Base-by-base conservation (phyloP, 1,140 invertebrate species). In the Apis cerana region DNA sequence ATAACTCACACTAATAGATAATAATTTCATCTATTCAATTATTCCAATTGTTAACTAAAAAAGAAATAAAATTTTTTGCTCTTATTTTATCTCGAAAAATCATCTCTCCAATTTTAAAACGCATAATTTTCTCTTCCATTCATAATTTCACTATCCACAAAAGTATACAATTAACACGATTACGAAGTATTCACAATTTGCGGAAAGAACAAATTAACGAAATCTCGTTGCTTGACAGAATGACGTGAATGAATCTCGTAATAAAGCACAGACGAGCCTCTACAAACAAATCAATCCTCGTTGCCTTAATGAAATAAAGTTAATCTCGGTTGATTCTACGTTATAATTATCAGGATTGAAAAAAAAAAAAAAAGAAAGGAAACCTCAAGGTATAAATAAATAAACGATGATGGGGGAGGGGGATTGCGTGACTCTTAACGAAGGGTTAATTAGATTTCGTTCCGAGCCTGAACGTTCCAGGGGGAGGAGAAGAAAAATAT, bases 381-480 rank as follows among this genome's bases (percentile, higher is more conserved):
- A 54, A 68, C 52, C 15, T 17, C 33, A 17, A 9, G 5, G 43
- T 15, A 64, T n/a, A 50, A 77, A 68, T 68, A 77, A 56, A 58
- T 19, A 65, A 62, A 50, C n/a, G 48, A 74, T 9, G n/a, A 7
- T 43, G 11, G 33, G 17, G 54, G 33, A 17, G 13, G 13, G 58
- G n/a, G n/a, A n/a, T 33, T 17, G 64, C 56, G 19, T 68, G 56
- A 43, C 7, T 59, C 48, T 33, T 65, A 81, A 76, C 54, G 64
- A 81, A 62, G 54, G 64, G 80, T 68, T 81, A 81, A 81, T 81
- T 81, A 68, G 72, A 81, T 81, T 59, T 59, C 13, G 19, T 56
- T 54, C 43, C 21, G 5, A 1, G n/a, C 12, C n/a, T 23, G 54
- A 43, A 43, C 43, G 65, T 27, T 27, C 27, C 27, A 17, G 33